Evolutionary conservation across 2,113 vertebrate genomes (phyloP).

Genomic region (Rafetus swinhoei): DNA sequence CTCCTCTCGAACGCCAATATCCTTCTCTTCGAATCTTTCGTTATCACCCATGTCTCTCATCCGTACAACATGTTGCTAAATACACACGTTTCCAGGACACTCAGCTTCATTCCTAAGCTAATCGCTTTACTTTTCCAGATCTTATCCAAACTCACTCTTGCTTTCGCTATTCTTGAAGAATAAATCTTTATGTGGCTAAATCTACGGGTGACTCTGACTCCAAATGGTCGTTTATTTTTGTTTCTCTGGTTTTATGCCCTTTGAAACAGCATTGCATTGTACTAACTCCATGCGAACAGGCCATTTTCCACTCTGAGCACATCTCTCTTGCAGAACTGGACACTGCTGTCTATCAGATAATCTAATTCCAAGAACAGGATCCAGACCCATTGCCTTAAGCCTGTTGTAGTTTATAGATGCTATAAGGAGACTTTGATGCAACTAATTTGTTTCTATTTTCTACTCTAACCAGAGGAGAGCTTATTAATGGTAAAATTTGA

Average conservation of each 20-base stretch:
- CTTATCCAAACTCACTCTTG: no score
- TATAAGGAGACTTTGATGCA: background rate
- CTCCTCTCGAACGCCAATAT: no score
- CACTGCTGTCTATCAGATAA: background rate
- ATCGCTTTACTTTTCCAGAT: no score
- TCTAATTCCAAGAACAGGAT: background rate
- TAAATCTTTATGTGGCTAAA: rapidly evolving
- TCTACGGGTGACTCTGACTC: rapidly evolving
- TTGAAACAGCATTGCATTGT: background rate
- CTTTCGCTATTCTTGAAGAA: background rate
- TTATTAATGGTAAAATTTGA: background rate
- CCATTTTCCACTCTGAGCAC: background rate
- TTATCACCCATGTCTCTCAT: no score
- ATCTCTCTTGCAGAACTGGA: background rate
- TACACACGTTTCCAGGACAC: no score
- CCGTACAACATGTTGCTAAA: no score
- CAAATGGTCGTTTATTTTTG: background rate
- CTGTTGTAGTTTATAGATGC: rapidly evolving
- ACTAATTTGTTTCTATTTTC: rapidly evolving
- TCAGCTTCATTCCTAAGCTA: no score
- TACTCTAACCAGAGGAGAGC: background rate
- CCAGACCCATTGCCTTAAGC: rapidly evolving
- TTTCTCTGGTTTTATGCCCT: background rate
- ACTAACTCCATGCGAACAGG: background rate
- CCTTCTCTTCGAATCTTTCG: no score